These are phyloP conservation scores for Chaenodraco wilsoni DNA, from an alignment of 2,797 vertebrate species.

Conservation along the genomic window DNA sequence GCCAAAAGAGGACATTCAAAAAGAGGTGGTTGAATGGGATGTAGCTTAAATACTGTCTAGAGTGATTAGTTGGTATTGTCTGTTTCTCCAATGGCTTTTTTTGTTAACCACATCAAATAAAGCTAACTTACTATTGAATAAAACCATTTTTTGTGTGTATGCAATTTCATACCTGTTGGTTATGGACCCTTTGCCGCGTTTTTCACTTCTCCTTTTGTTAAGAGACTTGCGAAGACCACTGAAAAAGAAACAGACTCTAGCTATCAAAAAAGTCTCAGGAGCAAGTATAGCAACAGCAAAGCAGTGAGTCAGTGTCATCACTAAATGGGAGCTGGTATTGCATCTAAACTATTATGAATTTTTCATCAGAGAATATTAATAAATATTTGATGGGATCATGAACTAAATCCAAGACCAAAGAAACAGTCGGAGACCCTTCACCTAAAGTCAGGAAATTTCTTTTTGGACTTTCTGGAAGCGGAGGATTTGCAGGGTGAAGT, in stretches of 20 bases:
- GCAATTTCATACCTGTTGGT: conserved; percentile 83
- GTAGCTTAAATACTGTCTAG: too few relatives aligned
- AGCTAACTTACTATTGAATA: too few relatives aligned
- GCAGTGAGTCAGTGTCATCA: not conserved
- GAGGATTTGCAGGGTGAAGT: conserved; percentile 77
- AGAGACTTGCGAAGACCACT: conserved; percentile 92
- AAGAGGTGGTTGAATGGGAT: too few relatives aligned
- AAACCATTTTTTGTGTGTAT: not conserved
- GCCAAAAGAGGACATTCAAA: too few relatives aligned
- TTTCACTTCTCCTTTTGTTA: conserved; percentile 87
- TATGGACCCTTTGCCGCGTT: conserved; percentile 79
- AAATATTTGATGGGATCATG: not conserved
- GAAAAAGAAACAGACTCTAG: conserved; percentile 9
- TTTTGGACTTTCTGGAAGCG: conserved; percentile 84
- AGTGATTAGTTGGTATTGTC: too few relatives aligned
- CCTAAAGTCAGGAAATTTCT: conserved; percentile 92
- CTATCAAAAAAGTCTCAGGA: conserved; percentile 3
- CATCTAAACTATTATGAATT: not conserved
- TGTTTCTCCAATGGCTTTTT: too few relatives aligned
- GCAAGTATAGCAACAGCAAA: not conserved
- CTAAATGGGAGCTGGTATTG: not conserved
- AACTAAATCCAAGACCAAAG: not conserved
- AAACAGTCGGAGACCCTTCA: conserved; percentile 49
- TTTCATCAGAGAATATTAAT: not conserved
- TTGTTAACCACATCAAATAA: too few relatives aligned